Evolutionary conservation across 2,113 vertebrate species (phyloP), one percentile per base, ranked within the genome.

Genomic region (Solea solea): DNA sequence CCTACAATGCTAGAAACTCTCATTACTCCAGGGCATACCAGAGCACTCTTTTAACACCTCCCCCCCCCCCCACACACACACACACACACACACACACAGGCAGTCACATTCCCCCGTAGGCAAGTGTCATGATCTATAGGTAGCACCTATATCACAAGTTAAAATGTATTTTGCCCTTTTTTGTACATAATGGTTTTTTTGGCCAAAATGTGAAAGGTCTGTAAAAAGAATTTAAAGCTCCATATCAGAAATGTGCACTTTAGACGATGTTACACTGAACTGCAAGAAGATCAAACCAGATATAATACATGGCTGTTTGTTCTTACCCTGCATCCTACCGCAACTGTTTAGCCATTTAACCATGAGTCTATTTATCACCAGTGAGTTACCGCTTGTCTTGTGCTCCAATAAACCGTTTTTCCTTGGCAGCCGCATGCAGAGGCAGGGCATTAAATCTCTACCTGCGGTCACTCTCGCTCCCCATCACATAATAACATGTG

Each of bases 401-500:
- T 64, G 55, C 57, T 61, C 60, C 12, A 76, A 41, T 72, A 58
- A 51, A 16, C 21, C 14, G 0, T 74, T 75, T 56, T 55, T 53
- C 65, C 72, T 45, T 49, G 40, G 51, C 42, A 59, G 80, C 72
- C 57, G 69, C 72, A 39, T 45, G 48, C 57, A 73, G 50, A 78
- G 55, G 52, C 64, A 64, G 28, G 8, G 40, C 73, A 68, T 85
- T 69, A 80, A 81, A 85, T 76, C 70, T 57, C 68, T 49, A 70
- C 71, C 81, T 72, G 72, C 6, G 40, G 72, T 71, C 64, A 56
- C 76, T 72, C 75, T 34, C 9, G 7, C 60, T 77, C 65, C 74
- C 74, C 61, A 44, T 79, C 81, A 34, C 80, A 84, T 82, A 72
- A 81, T 66, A 86, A 79, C 81, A 69, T 40, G 66, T 59, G 63